Conservation (phyloP, 2,113 vertebrate genomes). For the Saguinus imperator region DNA sequence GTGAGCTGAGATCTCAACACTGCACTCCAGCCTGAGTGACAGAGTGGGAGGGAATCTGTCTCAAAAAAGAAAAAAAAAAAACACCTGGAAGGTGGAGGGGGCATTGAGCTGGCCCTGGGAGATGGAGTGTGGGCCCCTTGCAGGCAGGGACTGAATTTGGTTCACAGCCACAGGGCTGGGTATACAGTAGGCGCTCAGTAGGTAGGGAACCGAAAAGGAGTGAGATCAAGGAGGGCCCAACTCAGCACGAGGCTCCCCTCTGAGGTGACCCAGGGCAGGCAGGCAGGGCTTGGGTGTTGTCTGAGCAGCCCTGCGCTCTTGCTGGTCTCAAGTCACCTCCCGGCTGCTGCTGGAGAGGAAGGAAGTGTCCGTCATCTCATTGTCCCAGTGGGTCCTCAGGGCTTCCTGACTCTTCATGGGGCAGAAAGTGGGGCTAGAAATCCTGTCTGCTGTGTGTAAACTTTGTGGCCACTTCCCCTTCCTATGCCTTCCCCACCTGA, state of each 20-base stretch:
- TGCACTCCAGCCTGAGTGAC: no score
- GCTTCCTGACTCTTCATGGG: conserved; percentile 36
- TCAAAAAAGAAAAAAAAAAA: no score
- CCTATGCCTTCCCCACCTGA: background rate
- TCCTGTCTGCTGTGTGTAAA: background rate
- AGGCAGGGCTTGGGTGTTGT: fast-evolving
- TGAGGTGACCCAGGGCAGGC: fast-evolving
- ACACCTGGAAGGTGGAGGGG: background rate
- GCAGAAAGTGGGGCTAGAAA: background rate
- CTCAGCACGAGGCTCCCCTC: fast-evolving
- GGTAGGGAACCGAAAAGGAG: background rate
- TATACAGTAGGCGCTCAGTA: background rate
- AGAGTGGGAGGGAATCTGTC: no score
- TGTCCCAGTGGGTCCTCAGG: background rate
- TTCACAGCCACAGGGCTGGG: background rate
- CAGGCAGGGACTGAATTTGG: background rate
- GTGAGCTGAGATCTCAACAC: no score
- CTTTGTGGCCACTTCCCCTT: background rate
- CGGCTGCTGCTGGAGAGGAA: background rate
- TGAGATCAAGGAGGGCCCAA: background rate
- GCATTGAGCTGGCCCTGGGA: background rate
- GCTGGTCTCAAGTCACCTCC: background rate
- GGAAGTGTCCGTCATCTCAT: background rate
- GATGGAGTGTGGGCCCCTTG: background rate
- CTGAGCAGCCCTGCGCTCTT: background rate